Evolutionary conservation across 2,113 vertebrate species (phyloP).

Genomic region (Neotragus pygmaeus): DNA sequence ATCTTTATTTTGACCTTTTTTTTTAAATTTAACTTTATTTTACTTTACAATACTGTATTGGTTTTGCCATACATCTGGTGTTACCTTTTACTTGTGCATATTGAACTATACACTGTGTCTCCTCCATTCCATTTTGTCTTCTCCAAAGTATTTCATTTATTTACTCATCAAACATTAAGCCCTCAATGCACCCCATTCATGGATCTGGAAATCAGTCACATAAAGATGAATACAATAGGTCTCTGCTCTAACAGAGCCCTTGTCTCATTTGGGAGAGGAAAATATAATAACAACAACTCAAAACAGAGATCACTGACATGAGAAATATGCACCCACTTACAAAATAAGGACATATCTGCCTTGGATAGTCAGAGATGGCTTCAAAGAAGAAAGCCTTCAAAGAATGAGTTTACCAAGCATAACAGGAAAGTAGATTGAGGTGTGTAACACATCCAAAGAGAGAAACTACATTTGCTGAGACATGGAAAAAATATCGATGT

Average conservation of each 20-base stretch:
- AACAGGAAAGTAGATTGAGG: background rate
- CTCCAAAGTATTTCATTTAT: background rate
- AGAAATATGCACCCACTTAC: background rate
- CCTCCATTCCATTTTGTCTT: background rate
- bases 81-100: background rate
- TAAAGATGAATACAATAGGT: background rate
- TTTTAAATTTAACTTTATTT: too few relatives aligned
- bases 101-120: background rate
- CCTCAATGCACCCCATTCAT: background rate
- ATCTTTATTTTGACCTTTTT: background rate
- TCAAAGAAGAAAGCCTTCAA: background rate
- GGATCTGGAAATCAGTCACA: background rate
- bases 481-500: background rate
- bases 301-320: background rate
- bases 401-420: background rate
- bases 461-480: background rate
- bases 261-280: background rate
- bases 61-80: too few relatives aligned
- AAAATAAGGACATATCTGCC: background rate
- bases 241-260: background rate
- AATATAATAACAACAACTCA: background rate
- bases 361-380: background rate
- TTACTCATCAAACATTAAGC: background rate
- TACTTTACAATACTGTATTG: too few relatives aligned
- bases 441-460: background rate